These are phyloP conservation scores for Elephas maximus DNA, from an alignment of 2,113 vertebrate species.

Conservation along the genomic window DNA sequence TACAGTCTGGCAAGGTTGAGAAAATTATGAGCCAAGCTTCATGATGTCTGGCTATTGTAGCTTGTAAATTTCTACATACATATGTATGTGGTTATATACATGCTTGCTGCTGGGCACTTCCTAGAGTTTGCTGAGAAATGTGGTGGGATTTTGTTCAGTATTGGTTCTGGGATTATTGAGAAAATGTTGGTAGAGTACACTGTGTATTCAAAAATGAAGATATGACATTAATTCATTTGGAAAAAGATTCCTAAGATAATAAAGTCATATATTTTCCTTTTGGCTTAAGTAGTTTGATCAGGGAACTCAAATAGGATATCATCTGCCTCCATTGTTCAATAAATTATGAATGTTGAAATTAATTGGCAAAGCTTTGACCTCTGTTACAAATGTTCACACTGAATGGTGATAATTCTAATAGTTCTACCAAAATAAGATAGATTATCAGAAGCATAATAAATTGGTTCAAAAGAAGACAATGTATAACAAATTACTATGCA, in stretches of 20 bases:
- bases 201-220: conserved; percentile 34
- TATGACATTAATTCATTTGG: neutral
- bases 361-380: conserved; percentile 53
- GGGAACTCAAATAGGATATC: conserved; percentile 55
- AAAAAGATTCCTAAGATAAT: conserved; percentile 53
- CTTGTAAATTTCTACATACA: conserved; percentile 92
- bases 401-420: conserved; percentile 54
- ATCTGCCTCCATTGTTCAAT: conserved; percentile 45
- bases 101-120: conserved; percentile 84
- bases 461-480: neutral
- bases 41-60: conserved; percentile 91
- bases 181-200: conserved; percentile 47
- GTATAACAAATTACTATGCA: neutral
- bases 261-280: conserved; percentile 36
- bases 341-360: conserved; percentile 53
- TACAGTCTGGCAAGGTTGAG: conserved; percentile 90
- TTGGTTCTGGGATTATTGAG: conserved; percentile 77
- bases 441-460: conserved; percentile 36
- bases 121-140: conserved; percentile 87
- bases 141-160: conserved; percentile 85
- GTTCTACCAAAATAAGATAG: neutral
- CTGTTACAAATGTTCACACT: neutral
- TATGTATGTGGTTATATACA: conserved; percentile 89
- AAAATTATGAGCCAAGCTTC: conserved; percentile 91
- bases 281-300: conserved; percentile 50